Evolutionary conservation across 2,888 invertebrate genomes (phyloP), one percentile per base, ranked within the genome.

Genomic region (Eupeodes latifasciatus): DNA sequence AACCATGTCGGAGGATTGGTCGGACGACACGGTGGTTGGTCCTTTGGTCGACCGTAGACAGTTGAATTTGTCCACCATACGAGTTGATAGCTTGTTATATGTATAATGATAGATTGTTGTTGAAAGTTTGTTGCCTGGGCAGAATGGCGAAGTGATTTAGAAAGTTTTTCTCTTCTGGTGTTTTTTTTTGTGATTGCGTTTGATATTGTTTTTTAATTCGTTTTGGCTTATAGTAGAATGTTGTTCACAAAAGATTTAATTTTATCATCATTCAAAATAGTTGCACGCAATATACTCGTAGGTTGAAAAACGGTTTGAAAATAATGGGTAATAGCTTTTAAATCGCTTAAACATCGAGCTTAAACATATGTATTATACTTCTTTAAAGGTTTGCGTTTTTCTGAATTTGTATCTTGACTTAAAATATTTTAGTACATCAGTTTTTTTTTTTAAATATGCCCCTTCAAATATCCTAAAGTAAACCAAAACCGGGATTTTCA

Each of bases 1-100:
- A 49, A 12, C 2, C 14, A 40, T 40, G 7, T 57, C 19, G 19
- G 12, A 34, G 59, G 40, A 6, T 40, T 40, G 40, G 40, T 40
- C 40, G 40, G 40, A 27, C 27, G 27, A 27, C 27, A 27, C 27
- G 3, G 27, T 27, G 40, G 40, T 40, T 9, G 4, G 40, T 59
- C 14, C 61, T 57, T 61, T 64, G 61, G 66, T 84, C 53, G 80
- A 84, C 87, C 80, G 64, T 77, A 84, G 82, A 84, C 80, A 88
- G 85, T 78, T 88, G 74, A 88, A 88, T 88, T 88, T 88, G 88
- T 88, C 78, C 71, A 27, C 40, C 47, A 64, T 55, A 34, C 44
- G n/a, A 36, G 40, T 40, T 75, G 88, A 88, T 84, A 44, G 84
- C 84, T 88, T 62, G 67, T 75, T 72, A 67, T 59, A 1, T 66